Evolutionary conservation across 1,140 invertebrate species (phyloP), one percentile per base, ranked within the genome.

Genomic region (Cataglyphis hispanica): DNA sequence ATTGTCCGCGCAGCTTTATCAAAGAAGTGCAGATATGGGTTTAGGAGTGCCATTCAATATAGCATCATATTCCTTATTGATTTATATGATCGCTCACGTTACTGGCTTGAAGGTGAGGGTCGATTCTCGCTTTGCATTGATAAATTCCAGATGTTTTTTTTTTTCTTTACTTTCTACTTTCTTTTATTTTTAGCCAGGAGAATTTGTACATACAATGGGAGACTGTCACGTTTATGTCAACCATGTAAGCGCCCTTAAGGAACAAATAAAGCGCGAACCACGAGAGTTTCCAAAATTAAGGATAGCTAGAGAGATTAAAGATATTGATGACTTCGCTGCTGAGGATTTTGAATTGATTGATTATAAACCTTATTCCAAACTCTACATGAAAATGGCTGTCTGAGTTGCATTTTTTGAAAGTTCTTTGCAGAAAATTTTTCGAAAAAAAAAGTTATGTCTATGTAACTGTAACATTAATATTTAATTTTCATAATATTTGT

Each of bases 31-130:
- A 22, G 99, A 99, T 95, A 98, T 99, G 97, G 99, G 99, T 8
- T 95, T 99, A 2, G 99, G 99, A 27, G 99, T 99, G 2, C 99
- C 99, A 25, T 99, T 99, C 93, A 99, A 99, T 94, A 99, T 99
- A 91, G 99, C 99, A 22, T 99, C 98, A 86, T 99, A 99, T 95
- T 97, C 99, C 1, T 93, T 99, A 7, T 95, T 99, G 0, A 99
- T 98, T 13, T 97, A 98, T 90, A 99, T 99, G 98, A 98, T 99
- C 89, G 99, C 99, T 72, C 98, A 99, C 94, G 96, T 99, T 11
- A 99, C 98, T 37, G 97, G 96, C 63, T 95, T 99, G 13, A 97
- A 99, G 95, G 96, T 97, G 85, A 88, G 37, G n/a, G 34, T 43
- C 25, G 19, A 75, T 77, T 86, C 27, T 50, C 77, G 31, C 13